Conservation (phyloP, 2,888 invertebrate genomes). For the Lithophane semibrunnea region DNA sequence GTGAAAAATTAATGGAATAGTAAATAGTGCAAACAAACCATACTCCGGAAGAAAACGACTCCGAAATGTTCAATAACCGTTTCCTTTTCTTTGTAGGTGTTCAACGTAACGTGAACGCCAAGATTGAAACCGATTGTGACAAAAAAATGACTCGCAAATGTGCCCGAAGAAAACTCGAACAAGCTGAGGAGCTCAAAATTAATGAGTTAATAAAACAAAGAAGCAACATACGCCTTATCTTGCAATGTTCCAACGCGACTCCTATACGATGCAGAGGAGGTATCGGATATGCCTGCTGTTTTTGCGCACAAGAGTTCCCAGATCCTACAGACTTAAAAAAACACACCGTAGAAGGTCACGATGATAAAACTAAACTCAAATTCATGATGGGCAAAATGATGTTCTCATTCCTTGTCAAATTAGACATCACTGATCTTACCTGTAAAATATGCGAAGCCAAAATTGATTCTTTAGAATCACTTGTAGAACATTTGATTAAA, state of each 20-base stretch:
- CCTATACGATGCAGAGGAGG: conserved; percentile 68
- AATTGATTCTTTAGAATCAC: conserved; percentile 56
- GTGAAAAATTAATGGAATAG: not conserved
- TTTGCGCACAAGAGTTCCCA: conserved; percentile 70
- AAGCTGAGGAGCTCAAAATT: conserved; percentile 33
- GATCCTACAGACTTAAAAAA: conserved; percentile 70
- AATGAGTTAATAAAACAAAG: conserved; percentile 63
- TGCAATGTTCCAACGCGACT: conserved; percentile 72
- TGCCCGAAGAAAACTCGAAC: conserved; percentile 21
- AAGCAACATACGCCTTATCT: conserved; percentile 64
- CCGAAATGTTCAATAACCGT: conserved; percentile 62
- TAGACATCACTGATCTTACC: conserved; percentile 64
- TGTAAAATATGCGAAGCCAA: conserved; percentile 61
- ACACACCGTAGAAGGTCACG: conserved; percentile 70
- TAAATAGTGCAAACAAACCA: not conserved
- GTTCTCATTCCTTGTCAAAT: conserved; percentile 66
- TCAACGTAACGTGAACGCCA: conserved; percentile 65
- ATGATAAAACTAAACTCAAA: conserved; percentile 65
- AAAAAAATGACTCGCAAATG: conserved; percentile 44
- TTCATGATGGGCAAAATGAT: conserved; percentile 67
- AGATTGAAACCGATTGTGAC: conserved; percentile 53
- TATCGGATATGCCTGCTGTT: conserved; percentile 71
- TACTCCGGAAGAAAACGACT: conserved; percentile 24
- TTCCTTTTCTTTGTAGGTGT: conserved; percentile 72
- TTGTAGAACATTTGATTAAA: conserved; percentile 63